Evolutionary conservation across 2,797 vertebrate genomes (phyloP), one percentile per base, ranked within the genome.

Genomic region (Sternotherus odoratus): DNA sequence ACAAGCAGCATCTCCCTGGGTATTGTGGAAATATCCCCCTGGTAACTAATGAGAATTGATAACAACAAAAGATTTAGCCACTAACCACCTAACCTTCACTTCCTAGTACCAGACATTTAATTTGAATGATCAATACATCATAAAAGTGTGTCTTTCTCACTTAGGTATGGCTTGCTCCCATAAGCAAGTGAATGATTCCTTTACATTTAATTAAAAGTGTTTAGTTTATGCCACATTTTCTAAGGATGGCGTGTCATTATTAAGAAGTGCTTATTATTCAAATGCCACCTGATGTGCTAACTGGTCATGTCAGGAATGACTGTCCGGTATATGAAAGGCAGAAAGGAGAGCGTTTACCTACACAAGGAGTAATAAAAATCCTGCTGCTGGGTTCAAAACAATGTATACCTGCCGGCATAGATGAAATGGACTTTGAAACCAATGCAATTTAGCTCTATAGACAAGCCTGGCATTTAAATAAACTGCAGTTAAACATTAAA

Each of bases 61-160:
- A 86, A 87, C 75, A 86, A 81, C 30, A 85, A 39, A 0, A 85
- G 75, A 94, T 87, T 72, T 48, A 46, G 72, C 90, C 79, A 60
- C 85, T 48, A 74, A 39, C 83, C 81, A 79, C 51, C 79, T 84
- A 81, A 82, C 89, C 51, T 86, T 69, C 92, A 83, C 63, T 77
- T 82, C 72, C 77, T 87, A 79, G 85, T 77, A 57, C 82, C 28
- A 2, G 81, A 46, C 69, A 48, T 88, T 95, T 88, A 19, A 72
- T 92, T 89, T 93, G 87, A 92, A 93, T 75, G 87, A 39, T 63
- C 33, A 50, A 88, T 87, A 88, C 77, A 94, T 89, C 66, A 79
- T 88, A 63, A 43, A 81, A 48, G 51, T 75, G n/a, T 79, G 56
- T 16, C 36, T 26, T 90, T 86, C 83, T 33, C 79, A 82, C 85